phyloP scores from a whole-genome alignment of 2,888 invertebrate genomes.

The Scelioninae gen. 2 region DNA sequence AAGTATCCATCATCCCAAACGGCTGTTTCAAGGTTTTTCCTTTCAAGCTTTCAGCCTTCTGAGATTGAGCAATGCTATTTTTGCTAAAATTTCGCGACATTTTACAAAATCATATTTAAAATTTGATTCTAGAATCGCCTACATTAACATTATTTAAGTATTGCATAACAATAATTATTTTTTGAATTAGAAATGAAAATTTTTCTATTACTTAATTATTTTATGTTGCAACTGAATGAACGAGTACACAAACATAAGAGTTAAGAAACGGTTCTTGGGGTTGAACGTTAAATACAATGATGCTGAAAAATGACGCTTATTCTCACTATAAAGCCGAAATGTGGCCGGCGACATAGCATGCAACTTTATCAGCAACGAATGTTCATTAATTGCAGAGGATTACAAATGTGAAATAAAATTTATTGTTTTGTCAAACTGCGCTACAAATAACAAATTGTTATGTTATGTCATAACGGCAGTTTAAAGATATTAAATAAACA shows the following conservation, averaged over 20 bases:
- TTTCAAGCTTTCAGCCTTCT: slow-evolving; percentile 29
- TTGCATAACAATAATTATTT: slow-evolving; percentile 10
- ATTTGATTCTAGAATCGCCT: slow-evolving; percentile 6
- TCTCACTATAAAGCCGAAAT: slow-evolving; percentile 7
- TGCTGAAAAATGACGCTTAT: slow-evolving; percentile 2
- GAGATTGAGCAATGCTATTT: slow-evolving; percentile 33
- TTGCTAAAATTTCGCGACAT: slow-evolving; percentile 16
- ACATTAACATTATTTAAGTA: background rate
- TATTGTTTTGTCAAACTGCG: slow-evolving; percentile 37
- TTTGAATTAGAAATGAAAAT: slow-evolving; percentile 19
- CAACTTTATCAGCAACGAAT: slow-evolving; percentile 18
- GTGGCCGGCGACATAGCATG: background rate
- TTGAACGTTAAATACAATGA: no score
- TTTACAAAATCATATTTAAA: slow-evolving; percentile 16
- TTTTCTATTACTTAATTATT: slow-evolving; percentile 9
- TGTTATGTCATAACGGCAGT: slow-evolving; percentile 40
- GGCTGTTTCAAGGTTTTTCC: no score
- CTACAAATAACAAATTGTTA: slow-evolving; percentile 42
- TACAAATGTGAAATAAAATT: slow-evolving; percentile 30
- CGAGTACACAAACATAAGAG: no score
- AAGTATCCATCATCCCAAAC: no score
- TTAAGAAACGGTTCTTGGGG: no score
- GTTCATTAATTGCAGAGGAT: slow-evolving; percentile 16
- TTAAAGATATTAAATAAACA: slow-evolving; percentile 47
- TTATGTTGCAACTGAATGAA: background rate